A percentile compares a stretch with the other conserved stretches of the same genome.
phyloP scores from a whole-genome alignment of 2,113 vertebrate genomes.

The Lasiurus borealis region DNA sequence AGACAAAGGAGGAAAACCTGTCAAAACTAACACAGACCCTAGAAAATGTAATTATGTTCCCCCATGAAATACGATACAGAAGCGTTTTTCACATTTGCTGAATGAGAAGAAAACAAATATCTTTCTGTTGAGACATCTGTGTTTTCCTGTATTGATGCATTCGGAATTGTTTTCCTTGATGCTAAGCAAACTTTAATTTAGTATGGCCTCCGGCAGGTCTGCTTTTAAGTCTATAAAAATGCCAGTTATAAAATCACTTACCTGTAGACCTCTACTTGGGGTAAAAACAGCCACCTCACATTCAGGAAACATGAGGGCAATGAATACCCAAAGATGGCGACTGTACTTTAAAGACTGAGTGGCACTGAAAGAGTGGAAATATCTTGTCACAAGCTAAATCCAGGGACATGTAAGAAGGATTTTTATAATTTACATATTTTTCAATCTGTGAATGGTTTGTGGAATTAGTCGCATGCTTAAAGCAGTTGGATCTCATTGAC shows the following conservation, averaged over 20 bases:
- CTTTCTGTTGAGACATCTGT: constrained; percentile 57
- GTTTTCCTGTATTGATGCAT: constrained; percentile 16
- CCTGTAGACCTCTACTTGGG: not conserved
- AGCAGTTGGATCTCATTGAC: not conserved
- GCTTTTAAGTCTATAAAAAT: constrained; percentile 60
- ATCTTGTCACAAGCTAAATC: not conserved
- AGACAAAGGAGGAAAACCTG: not conserved
- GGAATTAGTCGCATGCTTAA: not conserved
- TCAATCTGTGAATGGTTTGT: not conserved
- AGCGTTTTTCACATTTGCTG: constrained; percentile 30
- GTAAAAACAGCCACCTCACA: not conserved
- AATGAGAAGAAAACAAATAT: constrained; percentile 47
- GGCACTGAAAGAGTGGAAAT: not conserved
- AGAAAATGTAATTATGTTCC: not conserved
- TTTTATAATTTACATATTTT: not conserved
- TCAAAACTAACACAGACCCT: not conserved
- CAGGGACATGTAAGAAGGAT: not conserved
- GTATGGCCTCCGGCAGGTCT: constrained; percentile 41
- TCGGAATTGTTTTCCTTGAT: constrained; percentile 47
- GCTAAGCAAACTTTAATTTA: constrained; percentile 65
- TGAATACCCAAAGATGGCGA: not conserved
- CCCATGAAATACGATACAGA: not conserved
- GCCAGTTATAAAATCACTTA: constrained; percentile 41
- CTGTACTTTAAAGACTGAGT: not conserved
- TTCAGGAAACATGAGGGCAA: not conserved